A percentile compares a stretch with the other conserved stretches of the same genome.
Conservation (phyloP, 2,888 invertebrate genomes). For the Ophion ventricosus region DNA sequence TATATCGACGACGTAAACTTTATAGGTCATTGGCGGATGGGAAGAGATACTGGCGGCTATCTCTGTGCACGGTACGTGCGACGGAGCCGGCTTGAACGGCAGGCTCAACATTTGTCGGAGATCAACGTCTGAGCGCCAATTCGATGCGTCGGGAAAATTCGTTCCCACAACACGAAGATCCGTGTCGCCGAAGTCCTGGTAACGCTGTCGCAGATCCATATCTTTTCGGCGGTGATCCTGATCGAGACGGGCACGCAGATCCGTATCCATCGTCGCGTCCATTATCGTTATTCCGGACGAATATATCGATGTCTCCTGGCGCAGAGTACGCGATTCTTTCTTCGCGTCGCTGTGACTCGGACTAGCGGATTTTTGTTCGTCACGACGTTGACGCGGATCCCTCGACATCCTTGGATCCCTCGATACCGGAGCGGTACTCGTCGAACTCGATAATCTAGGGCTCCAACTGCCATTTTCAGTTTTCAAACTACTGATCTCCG, state of each 20-base stretch:
- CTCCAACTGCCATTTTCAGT: constrained; percentile 74
- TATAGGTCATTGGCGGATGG: constrained; percentile 90
- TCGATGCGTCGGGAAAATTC: constrained; percentile 70
- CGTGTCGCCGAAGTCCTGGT: constrained; percentile 86
- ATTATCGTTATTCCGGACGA: constrained; percentile 80
- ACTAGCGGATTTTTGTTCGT: constrained; percentile 74
- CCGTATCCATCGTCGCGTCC: constrained; percentile 80
- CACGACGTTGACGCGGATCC: constrained; percentile 79
- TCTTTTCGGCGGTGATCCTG: constrained; percentile 83
- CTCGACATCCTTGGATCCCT: constrained; percentile 82
- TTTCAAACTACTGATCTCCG: constrained; percentile 55
- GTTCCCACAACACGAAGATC: constrained; percentile 85
- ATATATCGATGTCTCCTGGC: constrained; percentile 81
- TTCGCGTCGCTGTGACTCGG: constrained; percentile 73
- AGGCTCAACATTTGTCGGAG: constrained; percentile 87
- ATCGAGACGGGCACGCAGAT: constrained; percentile 79
- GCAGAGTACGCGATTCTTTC: constrained; percentile 74
- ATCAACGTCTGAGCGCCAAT: constrained; percentile 87
- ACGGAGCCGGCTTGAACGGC: constrained; percentile 92
- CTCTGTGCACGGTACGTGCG: constrained; percentile 93
- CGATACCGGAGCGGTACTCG: constrained; percentile 69
- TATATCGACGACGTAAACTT: constrained; percentile 86
- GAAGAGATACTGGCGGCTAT: constrained; percentile 93
- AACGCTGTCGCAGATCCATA: constrained; percentile 84
- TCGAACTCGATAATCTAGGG: constrained; percentile 74